phyloP scores from a whole-genome alignment of 2,113 vertebrate genomes.

The Myotis brandtii region DNA sequence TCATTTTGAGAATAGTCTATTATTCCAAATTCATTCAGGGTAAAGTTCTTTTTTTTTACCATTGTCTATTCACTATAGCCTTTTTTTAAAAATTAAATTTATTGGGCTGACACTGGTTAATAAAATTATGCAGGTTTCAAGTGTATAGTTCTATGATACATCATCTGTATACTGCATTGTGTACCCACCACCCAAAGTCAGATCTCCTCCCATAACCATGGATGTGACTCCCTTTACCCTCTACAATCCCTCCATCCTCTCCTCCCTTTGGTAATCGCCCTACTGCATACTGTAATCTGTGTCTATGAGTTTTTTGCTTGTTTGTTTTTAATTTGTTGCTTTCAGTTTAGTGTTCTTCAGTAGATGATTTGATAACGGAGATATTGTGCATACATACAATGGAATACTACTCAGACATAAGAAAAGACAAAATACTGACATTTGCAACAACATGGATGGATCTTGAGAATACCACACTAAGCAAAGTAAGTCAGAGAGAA shows the following conservation, averaged over 20 bases:
- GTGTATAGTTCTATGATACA: neutral
- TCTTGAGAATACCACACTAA: neutral
- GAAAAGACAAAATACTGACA: neutral
- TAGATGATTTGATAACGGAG: neutral
- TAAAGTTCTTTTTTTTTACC: neutral
- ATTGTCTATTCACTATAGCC: neutral
- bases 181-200: neutral
- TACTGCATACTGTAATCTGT: neutral
- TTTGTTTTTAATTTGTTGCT: neutral
- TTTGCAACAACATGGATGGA: neutral
- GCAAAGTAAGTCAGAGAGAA: neutral
- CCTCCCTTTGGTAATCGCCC: too few species aligned
- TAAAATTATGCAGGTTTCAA: neutral
- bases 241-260: neutral
- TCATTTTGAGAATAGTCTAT: conserved; percentile 2
- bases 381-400: neutral
- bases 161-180: neutral
- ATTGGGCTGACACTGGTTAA: neutral
- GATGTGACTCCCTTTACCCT: neutral
- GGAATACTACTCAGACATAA: neutral
- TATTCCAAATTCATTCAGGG: neutral
- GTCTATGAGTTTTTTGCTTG: neutral
- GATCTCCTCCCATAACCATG: neutral
- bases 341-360: neutral
- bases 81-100: neutral